Evolutionary conservation across 2,797 vertebrate genomes (phyloP), one percentile per base, ranked within the genome.

Genomic region (Cryptoblepharus egeriae): DNA sequence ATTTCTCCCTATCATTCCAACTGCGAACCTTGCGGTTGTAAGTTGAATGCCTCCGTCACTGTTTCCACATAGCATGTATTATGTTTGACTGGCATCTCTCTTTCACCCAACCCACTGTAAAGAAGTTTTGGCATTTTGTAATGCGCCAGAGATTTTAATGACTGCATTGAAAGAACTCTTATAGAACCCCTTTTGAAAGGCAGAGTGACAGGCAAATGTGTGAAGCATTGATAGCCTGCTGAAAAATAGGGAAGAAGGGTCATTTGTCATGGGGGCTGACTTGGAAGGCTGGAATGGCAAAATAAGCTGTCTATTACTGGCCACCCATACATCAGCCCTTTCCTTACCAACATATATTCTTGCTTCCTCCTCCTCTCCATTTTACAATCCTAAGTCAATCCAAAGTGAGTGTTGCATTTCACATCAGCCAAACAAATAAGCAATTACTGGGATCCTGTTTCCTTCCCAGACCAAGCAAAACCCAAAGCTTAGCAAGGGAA

Each of bases 1-100:
- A 74, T 75, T 55, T n/a, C 20, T 49, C 32, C 71, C 39, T 45
- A 60, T 45, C 2, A 22, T 67, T 67, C 61, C 28, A 67, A 67
- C 35, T 75, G 28, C 75, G 35, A 30, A 35, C 8, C 55, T 86
- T 55, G 80, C 13, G 32, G 22, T 85, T 90, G 87, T 68, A 60
- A 85, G 37, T 70, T 13, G 79, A 65, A 78, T 75, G n/a, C 9
- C 84, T 79, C 73, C 67, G 32, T 42, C 57, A 32, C 32, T 81
- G 55, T 67, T 81, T 39, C 71, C 55, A 20, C 3, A 57, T 16
- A 15, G 18, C 42, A 65, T 9, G 42, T 70, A 60, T 30, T 67
- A 42, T n/a, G 20, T 30, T 67, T 75, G 79, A 67, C 73, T 75
- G 71, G 28, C 79, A 74, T 30, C 71, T 65, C 72, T 67, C 45